phyloP scores from a whole-genome alignment of 1,140 invertebrate genomes.

The Pararge aegeria region DNA sequence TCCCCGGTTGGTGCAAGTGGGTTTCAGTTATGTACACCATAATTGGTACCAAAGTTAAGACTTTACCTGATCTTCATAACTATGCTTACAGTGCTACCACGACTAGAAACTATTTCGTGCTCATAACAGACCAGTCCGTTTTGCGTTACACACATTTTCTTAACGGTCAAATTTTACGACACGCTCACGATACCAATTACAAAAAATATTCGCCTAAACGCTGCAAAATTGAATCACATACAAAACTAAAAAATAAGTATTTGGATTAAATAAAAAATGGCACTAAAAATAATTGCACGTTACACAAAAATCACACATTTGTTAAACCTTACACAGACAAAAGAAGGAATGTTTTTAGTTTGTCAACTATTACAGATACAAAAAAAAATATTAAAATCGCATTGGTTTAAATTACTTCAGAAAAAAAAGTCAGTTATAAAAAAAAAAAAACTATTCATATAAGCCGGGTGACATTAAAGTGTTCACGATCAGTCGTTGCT shows the following conservation, averaged over 20 bases:
- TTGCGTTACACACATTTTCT: neutral
- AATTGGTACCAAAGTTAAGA: neutral
- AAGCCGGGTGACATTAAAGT: no score
- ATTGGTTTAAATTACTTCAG: no score
- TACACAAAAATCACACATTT: neutral
- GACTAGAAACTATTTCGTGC: slow-evolving; percentile 32
- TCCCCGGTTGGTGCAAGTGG: no score
- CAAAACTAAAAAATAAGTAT: neutral
- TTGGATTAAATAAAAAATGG: neutral
- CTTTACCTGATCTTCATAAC: neutral
- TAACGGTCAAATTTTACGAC: slow-evolving; percentile 3
- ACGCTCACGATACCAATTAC: neutral
- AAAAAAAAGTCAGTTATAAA: no score
- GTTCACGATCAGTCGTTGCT: no score
- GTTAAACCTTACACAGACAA: neutral
- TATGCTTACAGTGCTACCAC: slow-evolving; percentile 25
- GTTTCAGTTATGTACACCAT: neutral
- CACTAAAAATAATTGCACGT: neutral
- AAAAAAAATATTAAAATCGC: no score
- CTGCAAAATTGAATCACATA: neutral
- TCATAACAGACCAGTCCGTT: slow-evolving; percentile 13
- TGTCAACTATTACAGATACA: no score
- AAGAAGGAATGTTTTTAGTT: no score
- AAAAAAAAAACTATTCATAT: no score
- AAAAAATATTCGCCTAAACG: neutral